These are phyloP conservation scores for Momotus momota DNA, from an alignment of 2,797 vertebrate species.

Conservation along the genomic window DNA sequence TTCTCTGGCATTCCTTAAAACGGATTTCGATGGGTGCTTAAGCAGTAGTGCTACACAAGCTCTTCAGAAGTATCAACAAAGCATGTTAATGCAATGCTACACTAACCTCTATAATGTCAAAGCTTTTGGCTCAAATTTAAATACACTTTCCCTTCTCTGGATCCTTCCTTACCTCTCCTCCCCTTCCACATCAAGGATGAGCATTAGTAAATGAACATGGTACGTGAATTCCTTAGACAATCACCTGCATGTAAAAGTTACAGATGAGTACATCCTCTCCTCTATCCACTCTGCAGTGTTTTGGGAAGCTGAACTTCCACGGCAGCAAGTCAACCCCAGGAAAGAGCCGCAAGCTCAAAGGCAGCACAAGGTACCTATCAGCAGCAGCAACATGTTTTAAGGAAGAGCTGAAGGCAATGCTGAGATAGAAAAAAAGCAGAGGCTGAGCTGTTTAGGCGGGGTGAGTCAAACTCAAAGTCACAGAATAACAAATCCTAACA, in stretches of 20 bases:
- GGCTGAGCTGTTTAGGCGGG: background rate
- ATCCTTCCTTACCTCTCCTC: background rate
- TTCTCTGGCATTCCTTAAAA: background rate
- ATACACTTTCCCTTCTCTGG: background rate
- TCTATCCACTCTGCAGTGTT: background rate
- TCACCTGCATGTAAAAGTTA: background rate
- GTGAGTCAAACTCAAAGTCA: slow-evolving; percentile 4
- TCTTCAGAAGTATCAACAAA: background rate
- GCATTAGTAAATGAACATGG: background rate
- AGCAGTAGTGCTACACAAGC: background rate
- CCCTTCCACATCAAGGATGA: background rate
- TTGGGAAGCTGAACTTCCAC: background rate
- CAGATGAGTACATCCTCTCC: background rate
- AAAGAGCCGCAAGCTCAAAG: background rate
- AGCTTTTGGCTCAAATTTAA: background rate
- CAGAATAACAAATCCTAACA: background rate
- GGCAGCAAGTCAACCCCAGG: background rate
- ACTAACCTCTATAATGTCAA: background rate
- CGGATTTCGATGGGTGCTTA: background rate
- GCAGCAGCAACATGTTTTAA: background rate
- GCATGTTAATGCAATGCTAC: background rate
- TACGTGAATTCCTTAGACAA: background rate
- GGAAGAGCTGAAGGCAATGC: slow-evolving; percentile 6
- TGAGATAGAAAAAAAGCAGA: background rate
- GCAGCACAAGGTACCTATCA: background rate